Conservation (phyloP, 2,888 invertebrate genomes). For the Chaitophorus viminalis region DNA sequence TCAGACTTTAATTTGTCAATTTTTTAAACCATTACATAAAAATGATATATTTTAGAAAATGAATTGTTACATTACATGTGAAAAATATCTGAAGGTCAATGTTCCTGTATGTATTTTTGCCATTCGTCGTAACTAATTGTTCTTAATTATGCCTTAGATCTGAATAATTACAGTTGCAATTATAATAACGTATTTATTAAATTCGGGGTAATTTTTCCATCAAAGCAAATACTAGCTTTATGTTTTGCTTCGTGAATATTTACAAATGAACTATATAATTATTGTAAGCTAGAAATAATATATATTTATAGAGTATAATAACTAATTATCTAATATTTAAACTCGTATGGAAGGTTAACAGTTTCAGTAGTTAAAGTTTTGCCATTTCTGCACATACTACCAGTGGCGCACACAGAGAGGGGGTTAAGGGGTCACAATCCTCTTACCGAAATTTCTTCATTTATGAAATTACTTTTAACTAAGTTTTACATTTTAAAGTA, state of each 20-base stretch:
- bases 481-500: too few species aligned
- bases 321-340: neutral
- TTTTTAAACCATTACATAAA: neutral
- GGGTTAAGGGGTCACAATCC: too few species aligned
- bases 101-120: neutral
- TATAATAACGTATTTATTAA: neutral
- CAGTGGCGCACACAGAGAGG: too few species aligned
- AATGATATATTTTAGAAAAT: neutral
- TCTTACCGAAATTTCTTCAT: too few species aligned
- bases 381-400: too few species aligned
- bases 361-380: too few species aligned
- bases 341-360: too few species aligned
- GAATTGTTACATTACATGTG: neutral
- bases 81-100: slow-evolving; percentile 8
- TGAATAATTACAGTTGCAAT: neutral
- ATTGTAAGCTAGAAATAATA: neutral
- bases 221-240: neutral
- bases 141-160: slow-evolving; percentile 1
- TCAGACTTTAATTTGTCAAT: neutral
- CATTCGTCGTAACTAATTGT: neutral
- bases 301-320: neutral
- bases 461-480: too few species aligned
- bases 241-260: neutral
- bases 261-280: neutral
- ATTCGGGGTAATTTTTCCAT: neutral